Conservation (phyloP, 2,888 invertebrate species). For the Byasa hedistus region DNA sequence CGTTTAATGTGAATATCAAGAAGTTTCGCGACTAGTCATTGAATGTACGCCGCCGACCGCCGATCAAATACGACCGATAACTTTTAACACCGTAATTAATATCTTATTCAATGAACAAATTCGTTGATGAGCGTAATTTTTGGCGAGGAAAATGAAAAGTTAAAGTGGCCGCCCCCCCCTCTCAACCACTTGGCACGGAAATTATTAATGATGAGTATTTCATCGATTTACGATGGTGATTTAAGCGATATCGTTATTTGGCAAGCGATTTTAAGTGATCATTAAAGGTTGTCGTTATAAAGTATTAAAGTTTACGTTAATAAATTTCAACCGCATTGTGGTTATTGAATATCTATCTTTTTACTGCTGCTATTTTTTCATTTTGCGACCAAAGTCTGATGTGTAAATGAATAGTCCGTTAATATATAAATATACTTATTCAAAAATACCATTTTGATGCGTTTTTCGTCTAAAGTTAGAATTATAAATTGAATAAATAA, state of each 20-base stretch:
- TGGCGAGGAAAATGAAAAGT: conserved; percentile 23
- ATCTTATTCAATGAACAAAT: conserved; percentile 22
- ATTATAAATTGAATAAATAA: no score
- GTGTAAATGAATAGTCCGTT: no score
- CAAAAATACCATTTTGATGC: no score
- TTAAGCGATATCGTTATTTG: conserved; percentile 25
- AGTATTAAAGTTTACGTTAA: conserved; percentile 7
- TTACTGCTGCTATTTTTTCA: no score
- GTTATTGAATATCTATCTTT: background rate
- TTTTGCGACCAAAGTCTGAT: no score
- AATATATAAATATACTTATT: no score
- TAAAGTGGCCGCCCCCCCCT: conserved; percentile 15
- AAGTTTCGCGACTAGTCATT: conserved; percentile 65
- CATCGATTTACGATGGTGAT: conserved; percentile 18
- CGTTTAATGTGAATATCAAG: conserved; percentile 76
- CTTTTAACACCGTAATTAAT: conserved; percentile 26
- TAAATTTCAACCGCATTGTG: background rate
- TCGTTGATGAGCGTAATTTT: conserved; percentile 20
- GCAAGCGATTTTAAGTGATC: conserved; percentile 18
- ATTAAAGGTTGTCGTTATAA: conserved; percentile 3
- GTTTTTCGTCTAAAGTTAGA: no score
- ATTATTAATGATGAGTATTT: conserved; percentile 18
- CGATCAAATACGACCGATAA: conserved; percentile 29
- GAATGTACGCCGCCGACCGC: conserved; percentile 41
- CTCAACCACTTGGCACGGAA: conserved; percentile 7